Evolutionary conservation across 2,888 invertebrate species (phyloP).

Genomic region (Agrochola circellaris): DNA sequence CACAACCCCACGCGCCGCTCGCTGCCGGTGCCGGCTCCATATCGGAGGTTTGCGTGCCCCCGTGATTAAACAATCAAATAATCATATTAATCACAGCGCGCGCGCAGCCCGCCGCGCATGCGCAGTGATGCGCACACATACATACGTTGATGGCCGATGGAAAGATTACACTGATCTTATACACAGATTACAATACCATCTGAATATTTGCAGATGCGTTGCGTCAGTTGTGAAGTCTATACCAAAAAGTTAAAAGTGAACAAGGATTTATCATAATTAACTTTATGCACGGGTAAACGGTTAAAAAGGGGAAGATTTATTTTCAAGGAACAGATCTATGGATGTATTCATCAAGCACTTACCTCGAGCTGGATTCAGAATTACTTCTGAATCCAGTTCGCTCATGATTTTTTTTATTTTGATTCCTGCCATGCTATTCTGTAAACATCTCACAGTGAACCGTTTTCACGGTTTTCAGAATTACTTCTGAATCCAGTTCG

Average conservation of each 20-base stretch:
- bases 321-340: neutral
- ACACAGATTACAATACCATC: constrained; percentile 23
- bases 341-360: no score
- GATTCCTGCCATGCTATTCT: no score
- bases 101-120: constrained; percentile 60
- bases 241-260: neutral
- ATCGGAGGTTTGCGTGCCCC: constrained; percentile 63
- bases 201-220: constrained; percentile 19
- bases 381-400: no score
- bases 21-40: constrained; percentile 26
- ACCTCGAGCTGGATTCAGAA: no score
- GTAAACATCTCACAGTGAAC: no score
- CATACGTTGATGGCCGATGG: constrained; percentile 1
- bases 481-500: no score
- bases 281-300: neutral
- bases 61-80: constrained; percentile 79
- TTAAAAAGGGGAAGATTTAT: neutral
- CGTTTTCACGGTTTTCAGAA: no score
- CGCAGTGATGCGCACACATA: constrained; percentile 22
- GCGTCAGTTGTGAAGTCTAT: neutral
- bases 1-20: neutral
- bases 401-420: no score
- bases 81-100: constrained; percentile 75
- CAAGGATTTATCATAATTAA: neutral
- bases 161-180: constrained; percentile 19